These are phyloP conservation scores for Aphis gossypii DNA, from an alignment of 1,140 invertebrate species.

Conservation along the genomic window DNA sequence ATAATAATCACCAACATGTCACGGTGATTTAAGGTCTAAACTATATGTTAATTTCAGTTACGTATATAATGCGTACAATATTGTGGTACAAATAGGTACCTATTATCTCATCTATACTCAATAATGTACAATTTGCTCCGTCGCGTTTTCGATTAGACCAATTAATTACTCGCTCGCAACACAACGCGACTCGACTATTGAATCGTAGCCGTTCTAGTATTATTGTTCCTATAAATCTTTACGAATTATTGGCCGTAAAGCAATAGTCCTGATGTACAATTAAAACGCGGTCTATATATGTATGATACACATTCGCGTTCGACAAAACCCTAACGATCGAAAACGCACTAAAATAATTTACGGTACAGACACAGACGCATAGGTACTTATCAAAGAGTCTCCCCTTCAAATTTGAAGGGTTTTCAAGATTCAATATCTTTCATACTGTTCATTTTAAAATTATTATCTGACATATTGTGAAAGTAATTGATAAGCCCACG, in stretches of 20 bases:
- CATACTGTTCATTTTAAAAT: neutral
- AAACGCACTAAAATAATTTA: neutral
- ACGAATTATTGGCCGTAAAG: neutral
- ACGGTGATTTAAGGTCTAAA: neutral
- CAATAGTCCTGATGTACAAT: neutral
- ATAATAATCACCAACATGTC: neutral
- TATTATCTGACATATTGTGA: too few relatives aligned
- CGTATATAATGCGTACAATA: neutral
- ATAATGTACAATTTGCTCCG: neutral
- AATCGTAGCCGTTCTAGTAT: neutral
- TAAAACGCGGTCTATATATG: neutral
- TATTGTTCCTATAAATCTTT: neutral
- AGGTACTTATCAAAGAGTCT: neutral
- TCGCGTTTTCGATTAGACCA: constrained; percentile 7
- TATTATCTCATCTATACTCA: neutral
- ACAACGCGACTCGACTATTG: neutral
- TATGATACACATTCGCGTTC: neutral
- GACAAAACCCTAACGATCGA: neutral
- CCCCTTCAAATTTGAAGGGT: neutral
- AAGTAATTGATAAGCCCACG: too few relatives aligned
- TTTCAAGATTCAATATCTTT: neutral
- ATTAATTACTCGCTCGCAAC: neutral
- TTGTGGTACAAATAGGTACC: neutral
- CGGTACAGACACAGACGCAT: neutral
- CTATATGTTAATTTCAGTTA: neutral